Evolutionary conservation across 2,888 invertebrate genomes (phyloP).

Genomic region (Hofmannophila pseudospretella): DNA sequence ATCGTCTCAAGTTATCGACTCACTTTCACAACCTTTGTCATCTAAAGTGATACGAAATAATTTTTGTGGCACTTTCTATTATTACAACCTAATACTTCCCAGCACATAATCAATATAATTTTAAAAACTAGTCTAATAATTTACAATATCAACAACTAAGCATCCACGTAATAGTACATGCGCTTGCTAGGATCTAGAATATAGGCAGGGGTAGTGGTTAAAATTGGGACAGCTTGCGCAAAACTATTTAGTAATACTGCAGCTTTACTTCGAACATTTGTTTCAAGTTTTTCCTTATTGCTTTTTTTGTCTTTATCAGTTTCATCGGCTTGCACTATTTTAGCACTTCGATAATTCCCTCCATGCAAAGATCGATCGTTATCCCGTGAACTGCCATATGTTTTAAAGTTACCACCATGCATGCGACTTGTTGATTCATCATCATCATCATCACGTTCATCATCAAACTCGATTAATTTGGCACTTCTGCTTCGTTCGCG

Average conservation of each 20-base stretch:
- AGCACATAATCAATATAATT: slow-evolving; percentile 11
- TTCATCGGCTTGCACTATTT: slow-evolving; percentile 31
- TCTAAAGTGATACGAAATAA: slow-evolving; percentile 19
- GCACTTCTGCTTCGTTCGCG: slow-evolving; percentile 32
- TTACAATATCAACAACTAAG: slow-evolving; percentile 15
- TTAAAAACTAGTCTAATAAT: slow-evolving; percentile 4
- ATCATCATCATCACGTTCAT: slow-evolving; percentile 36
- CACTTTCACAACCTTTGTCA: slow-evolving; percentile 26
- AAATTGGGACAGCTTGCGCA: slow-evolving; percentile 53
- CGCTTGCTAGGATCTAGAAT: slow-evolving; percentile 72
- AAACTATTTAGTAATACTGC: slow-evolving; percentile 57
- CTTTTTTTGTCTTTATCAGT: slow-evolving; percentile 21
- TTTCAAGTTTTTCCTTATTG: slow-evolving; percentile 22
- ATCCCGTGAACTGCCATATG: slow-evolving; percentile 30
- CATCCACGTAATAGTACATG: slow-evolving; percentile 70
- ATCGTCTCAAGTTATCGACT: slow-evolving; percentile 12
- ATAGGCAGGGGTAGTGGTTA: slow-evolving; percentile 56
- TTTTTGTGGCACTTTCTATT: slow-evolving; percentile 53
- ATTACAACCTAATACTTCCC: slow-evolving; percentile 27
- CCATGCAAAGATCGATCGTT: slow-evolving; percentile 49
- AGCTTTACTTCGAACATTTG: slow-evolving; percentile 36
- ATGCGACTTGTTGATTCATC: slow-evolving; percentile 24
- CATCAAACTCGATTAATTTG: slow-evolving; percentile 49
- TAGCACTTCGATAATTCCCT: slow-evolving; percentile 63
- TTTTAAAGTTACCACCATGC: slow-evolving; percentile 37